Base-by-base conservation (phyloP, 2,888 invertebrate species). In the Eledona agricola region DNA sequence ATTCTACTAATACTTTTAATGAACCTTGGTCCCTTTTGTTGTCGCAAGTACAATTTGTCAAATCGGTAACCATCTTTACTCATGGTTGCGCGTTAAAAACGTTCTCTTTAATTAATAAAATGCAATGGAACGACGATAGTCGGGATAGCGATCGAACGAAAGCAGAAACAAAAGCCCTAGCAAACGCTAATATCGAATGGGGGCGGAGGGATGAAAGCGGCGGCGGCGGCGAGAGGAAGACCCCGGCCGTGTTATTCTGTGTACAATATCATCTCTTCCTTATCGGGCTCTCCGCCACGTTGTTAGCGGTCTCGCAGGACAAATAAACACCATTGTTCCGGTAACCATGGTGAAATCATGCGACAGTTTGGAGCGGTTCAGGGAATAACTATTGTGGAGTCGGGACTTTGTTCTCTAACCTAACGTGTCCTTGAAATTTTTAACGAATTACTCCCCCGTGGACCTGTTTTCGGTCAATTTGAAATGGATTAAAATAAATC, bases 271-370 rank as follows among this genome's bases (percentile, higher is more conserved):
- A 74, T 75, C 74, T 74, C 73, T 73, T 75, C 75, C 76, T 76
- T 77, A 76, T 76, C 76, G 70, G 71, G 67, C 71, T 69, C 72
- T 74, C 72, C 72, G 72, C 72, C 75, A 76, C 76, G 74, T 76
- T 76, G 77, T 77, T 77, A 77, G 75, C 71, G 76, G 74, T 76
- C 77, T 75, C 76, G 65, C 73, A 76, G 76, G 76, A 77, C 76
- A 75, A 77, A 77, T 77, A 77, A 77, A 77, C 77, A 77, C 75
- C 76, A 77, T 77, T 77, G 76, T 77, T 72, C 73, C 68, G 71
- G 76, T 77, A 76, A 76, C 77, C 76, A 77, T 77, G 76, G 77
- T 73, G 75, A 76, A 75, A 74, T 75, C 76, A 72, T 72, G 73
- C 74, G 75, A 74, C 74, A 72, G 72, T 70, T 70, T 67, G 68